Base-by-base conservation (phyloP, 2,113 vertebrate species). In the Tringa solitaria region DNA sequence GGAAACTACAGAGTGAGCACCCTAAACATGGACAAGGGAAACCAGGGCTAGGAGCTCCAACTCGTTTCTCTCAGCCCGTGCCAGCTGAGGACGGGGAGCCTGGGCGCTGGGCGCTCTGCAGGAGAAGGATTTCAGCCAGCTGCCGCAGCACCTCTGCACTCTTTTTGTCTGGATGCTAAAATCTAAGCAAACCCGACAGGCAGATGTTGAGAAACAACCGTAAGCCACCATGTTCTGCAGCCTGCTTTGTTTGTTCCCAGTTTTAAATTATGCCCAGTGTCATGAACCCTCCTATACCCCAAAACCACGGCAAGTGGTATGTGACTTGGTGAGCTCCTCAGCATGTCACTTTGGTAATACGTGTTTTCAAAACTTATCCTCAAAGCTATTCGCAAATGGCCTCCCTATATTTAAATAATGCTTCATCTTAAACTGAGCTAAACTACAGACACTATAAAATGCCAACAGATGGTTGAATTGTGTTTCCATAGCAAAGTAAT, bases 401-500 rank as follows among this genome's bases (percentile, higher is more conserved):
- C 74, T 95, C 87, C 91, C 96, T 97, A 84, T 85, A 97, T 96
- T 97, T 97, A 98, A 97, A 97, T 96, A 98, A 96, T 51, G 82
- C 82, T 96, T 96, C 94, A 95, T 98, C 97, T 96, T 97, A 95
- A 98, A 98, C 90, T 84, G 94, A 98, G 95, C 96, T 94, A 94
- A 97, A 96, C 95, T 95, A 94, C 95, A 95, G 97, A 95, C 95
- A 96, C 96, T 84, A 96, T 48, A 96, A 98, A 98, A 98, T 98
- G 98, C 97, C 98, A 98, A 97, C 97, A 98, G 98, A 98, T 98
- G 98, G 98, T 63, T 98, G 98, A 96, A 97, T 97, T 98, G 97
- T 98, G 98, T 98, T 98, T 98, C 98, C 98, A 98, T 98, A 98
- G 98, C 97, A 98, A 98, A 98, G 96, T 98, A 98, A 98, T 98